Base-by-base conservation (phyloP, 1,140 invertebrate species). In the Eulimnadia texana region DNA sequence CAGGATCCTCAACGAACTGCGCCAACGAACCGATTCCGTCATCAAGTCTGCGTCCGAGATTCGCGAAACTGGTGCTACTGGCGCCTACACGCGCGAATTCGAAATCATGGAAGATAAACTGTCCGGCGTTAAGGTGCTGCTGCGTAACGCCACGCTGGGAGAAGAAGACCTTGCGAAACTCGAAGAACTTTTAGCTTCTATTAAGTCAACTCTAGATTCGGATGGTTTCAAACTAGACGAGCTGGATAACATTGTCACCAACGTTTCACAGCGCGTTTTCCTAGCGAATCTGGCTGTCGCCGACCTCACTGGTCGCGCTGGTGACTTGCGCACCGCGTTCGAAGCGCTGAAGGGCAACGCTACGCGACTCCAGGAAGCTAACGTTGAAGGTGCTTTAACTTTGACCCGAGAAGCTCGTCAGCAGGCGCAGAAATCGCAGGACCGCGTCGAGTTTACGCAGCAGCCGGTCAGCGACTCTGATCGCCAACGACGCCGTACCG, bases 81-180 rank as follows among this genome's bases (percentile, higher is more conserved):
- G 93, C 50, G 93, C 92, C 0, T 98, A 97, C 69, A 90, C 90
- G 2, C 80, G 86, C 66, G 88, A 95, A 72, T 98, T 98, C 76
- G 85, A 89, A 66, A 81, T 83, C 65, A 91, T 98, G 83, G 85
- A 93, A 67, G 79, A 83, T 25, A 85, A 86, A 68, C 75, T 98
- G 59, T 77, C 85, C 47, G 83, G 89, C 69, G 83, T 97, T 1
- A 78, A 83, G 66, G 73, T 76, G 52, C 76, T 92, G 25, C 76
- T 98, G n/a, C 77, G 84, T 50, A 90, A 84, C 69, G 77, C 80
- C n/a, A 79, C 78, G 28, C 78, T 88, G 3, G 86, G 84, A 62
- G 79, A 82, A 64, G 78, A 82, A 56, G 86, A 90, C 66, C 77
- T 95, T 2, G 81, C 84, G 55, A 77, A 81, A 13, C 66, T 87